phyloP scores from a whole-genome alignment of 2,888 invertebrate species.

The Melipona beecheii region DNA sequence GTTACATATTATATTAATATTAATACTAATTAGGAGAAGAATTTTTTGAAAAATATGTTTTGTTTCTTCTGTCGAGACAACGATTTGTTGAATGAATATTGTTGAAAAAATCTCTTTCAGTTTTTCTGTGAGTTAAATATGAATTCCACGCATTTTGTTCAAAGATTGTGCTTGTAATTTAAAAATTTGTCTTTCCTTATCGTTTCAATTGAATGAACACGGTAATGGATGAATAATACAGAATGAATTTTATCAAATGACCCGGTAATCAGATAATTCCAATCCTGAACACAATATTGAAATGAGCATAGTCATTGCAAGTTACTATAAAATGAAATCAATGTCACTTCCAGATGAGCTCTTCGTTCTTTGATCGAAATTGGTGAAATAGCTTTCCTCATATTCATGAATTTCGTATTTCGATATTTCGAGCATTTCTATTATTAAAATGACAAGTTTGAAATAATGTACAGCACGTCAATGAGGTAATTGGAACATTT shows the following conservation, averaged over 20 bases:
- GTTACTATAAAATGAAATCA: conserved; percentile 45
- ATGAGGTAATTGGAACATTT: too few relatives aligned
- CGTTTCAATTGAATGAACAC: conserved; percentile 14
- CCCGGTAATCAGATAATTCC: conserved; percentile 59
- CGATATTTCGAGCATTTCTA: neutral
- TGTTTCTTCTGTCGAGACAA: neutral
- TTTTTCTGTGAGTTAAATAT: neutral
- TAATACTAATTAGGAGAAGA: neutral
- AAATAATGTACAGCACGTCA: neutral
- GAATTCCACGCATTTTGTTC: neutral
- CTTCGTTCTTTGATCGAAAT: neutral
- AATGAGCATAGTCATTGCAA: conserved; percentile 28
- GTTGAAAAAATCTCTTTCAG: neutral
- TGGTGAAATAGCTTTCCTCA: neutral
- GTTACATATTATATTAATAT: too few relatives aligned
- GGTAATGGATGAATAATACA: conserved; percentile 19
- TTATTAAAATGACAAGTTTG: neutral
- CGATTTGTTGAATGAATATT: neutral
- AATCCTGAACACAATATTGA: conserved; percentile 20
- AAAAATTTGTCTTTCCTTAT: conserved; percentile 34
- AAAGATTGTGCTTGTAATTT: neutral
- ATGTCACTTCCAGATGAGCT: conserved; percentile 17
- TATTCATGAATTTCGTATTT: neutral
- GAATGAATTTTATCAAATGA: conserved; percentile 48
- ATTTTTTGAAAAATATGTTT: neutral